Percentiles rank a stretch among this genome's conserved stretches.
These are phyloP conservation scores for Melipona bicolor DNA, from an alignment of 2,888 invertebrate species.

Conservation along the genomic window DNA sequence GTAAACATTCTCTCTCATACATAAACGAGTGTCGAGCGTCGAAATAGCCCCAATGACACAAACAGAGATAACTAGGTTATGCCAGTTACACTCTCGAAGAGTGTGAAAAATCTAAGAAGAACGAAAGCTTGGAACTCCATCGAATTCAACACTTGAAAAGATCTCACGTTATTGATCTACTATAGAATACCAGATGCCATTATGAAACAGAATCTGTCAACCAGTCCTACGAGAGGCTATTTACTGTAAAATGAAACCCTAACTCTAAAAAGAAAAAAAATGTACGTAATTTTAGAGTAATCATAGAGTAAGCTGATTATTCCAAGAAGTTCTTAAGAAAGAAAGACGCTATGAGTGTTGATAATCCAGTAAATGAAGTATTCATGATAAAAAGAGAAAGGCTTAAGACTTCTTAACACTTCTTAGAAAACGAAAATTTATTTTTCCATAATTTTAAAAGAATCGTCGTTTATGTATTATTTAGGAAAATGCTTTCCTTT, in stretches of 20 bases:
- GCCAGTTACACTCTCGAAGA: not conserved
- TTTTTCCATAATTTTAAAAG: no score
- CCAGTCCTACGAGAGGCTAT: slow-evolving; percentile 12
- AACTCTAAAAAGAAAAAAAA: not conserved
- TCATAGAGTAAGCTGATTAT: no score
- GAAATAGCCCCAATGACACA: not conserved
- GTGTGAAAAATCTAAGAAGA: slow-evolving; percentile 8
- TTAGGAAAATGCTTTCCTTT: not conserved
- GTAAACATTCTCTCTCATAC: not conserved
- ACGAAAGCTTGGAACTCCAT: not conserved
- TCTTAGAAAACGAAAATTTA: no score
- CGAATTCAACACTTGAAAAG: not conserved
- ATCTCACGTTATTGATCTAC: slow-evolving; percentile 22
- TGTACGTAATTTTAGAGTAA: not conserved
- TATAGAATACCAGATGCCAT: slow-evolving; percentile 18
- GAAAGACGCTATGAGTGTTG: no score
- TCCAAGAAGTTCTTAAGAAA: no score
- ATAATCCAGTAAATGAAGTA: no score
- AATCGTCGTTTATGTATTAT: not conserved
- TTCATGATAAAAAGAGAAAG: no score
- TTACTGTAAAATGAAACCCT: not conserved
- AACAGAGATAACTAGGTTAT: not conserved
- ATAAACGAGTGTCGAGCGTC: not conserved
- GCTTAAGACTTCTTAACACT: no score
- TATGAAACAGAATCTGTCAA: slow-evolving; percentile 28